Base-by-base conservation (phyloP, 2,888 invertebrate genomes). In the Antheraea assamensis region DNA sequence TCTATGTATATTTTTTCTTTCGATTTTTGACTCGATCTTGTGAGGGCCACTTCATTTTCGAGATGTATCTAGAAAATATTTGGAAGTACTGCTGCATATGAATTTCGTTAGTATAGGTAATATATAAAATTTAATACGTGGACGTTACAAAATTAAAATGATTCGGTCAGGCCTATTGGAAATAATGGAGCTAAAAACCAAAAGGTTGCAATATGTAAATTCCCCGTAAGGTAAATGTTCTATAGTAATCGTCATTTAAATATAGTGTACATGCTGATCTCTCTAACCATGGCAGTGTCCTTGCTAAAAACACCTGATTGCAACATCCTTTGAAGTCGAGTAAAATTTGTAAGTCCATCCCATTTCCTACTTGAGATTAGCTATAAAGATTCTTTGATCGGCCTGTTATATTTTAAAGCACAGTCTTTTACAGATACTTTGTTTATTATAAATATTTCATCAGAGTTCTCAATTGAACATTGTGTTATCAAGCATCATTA, bases 271-370 rank as follows among this genome's bases (percentile, higher is more conserved):
- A 68, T 35, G 68, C 68, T 35, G 35, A 8, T 68, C 21, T 68
- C 30, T 10, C 31, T 68, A 21, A 17, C 2, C 66, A 35, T 0
- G 66, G 21, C 66, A 35, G 35, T 35, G 35, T 68, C 35, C 35
- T 68, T 68, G 35, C n/a, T 35, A 35, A 21, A 68, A 68, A 68
- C 68, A 68, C 35, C n/a, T 35, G 21, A 35, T 68, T 68, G 35
- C 8, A 68, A 61, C 61, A 15, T 64, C 35, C 68, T 68, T 68
- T 68, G 68, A 68, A 35, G 61, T 64, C 61, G 30, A 64, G 35
- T 68, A 68, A 68, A n/a, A 21, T 21, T 31, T 68, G 21, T 68
- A n/a, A 35, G 7, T 35, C n/a, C 0, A 35, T 21, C 35, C 35
- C 31, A 35, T 68, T 35, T 68, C 35, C 68, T 35, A n/a, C 35